Conservation (phyloP, 2,797 vertebrate genomes). For the Okamejei kenojei region DNA sequence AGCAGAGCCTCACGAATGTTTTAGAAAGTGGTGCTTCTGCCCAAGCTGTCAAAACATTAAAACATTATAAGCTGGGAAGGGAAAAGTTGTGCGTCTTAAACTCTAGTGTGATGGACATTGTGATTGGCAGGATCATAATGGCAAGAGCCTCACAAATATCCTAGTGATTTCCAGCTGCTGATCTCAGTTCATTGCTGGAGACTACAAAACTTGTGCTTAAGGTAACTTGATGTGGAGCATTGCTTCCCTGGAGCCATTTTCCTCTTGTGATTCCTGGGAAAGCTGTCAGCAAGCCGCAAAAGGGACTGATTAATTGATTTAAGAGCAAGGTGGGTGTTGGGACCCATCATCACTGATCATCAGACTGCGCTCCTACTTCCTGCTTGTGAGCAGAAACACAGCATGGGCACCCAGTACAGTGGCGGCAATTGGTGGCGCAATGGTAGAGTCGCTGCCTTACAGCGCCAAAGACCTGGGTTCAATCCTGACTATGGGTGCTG, state of each 20-base stretch:
- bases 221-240: background rate
- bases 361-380: no score
- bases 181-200: background rate
- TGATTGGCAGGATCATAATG: background rate
- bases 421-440: no score
- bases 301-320: background rate
- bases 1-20: background rate
- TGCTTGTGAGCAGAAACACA: no score
- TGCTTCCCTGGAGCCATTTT: background rate
- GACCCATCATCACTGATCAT: background rate
- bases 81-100: background rate
- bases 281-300: background rate
- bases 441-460: no score
- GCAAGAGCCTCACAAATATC: background rate
- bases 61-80: background rate
- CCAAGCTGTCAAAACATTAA: background rate
- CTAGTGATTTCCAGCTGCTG: background rate
- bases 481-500: no score
- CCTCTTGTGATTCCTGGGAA: background rate
- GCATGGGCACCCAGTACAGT: no score
- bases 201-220: background rate
- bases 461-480: no score
- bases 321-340: background rate
- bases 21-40: background rate
- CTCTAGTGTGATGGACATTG: background rate